Evolutionary conservation across 92 coral and sea anemone genomes (phyloP), one percentile per base, ranked within the genome.

Genomic region (Pocillopora meandrina): DNA sequence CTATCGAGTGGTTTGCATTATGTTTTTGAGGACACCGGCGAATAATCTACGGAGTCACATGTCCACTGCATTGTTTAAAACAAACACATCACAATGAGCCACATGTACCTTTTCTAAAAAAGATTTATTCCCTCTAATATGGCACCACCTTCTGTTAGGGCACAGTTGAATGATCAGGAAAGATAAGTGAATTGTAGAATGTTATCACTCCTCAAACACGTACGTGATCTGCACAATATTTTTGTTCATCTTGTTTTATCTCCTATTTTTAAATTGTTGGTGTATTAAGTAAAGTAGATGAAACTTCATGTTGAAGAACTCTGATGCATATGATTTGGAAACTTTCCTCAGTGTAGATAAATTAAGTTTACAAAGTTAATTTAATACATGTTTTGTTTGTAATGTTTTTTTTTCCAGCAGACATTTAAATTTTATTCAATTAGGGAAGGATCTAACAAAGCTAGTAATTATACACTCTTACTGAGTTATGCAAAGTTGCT

Each of bases 81-180:
- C 71, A 36, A 72, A 82, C 23, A 71, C 60, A 47, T 26, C 70
- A 15, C 83, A 78, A 64, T 78, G 34, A 60, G 31, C 78, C 86
- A 83, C 86, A 73, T 83, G 86, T 56, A 72, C 63, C 74, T 73
- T 73, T 72, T 82, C 61, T 71, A 82, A 61, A 58, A 35, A 72
- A 82, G n/a, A 82, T 72, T 7, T 21, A 72, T 19, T 57, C 72
- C 17, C 62, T 72, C 78, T 15, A 23, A 47, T 35, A 35, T 71
- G 70, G 12, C 11, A 26, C 21, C 23, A 26, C 74, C 20, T 65
- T 52, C 31, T 71, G 6, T 79, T 63, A 67, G 10, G 26, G 64
- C 21, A 75, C 66, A 75, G 52, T 58, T 23, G 61, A 23, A 12
- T 47, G 56, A 42, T 42, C 52, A 3, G 52, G 8, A 42, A 42